Conservation (phyloP, 2,888 invertebrate species). For the Patella pellucida region DNA sequence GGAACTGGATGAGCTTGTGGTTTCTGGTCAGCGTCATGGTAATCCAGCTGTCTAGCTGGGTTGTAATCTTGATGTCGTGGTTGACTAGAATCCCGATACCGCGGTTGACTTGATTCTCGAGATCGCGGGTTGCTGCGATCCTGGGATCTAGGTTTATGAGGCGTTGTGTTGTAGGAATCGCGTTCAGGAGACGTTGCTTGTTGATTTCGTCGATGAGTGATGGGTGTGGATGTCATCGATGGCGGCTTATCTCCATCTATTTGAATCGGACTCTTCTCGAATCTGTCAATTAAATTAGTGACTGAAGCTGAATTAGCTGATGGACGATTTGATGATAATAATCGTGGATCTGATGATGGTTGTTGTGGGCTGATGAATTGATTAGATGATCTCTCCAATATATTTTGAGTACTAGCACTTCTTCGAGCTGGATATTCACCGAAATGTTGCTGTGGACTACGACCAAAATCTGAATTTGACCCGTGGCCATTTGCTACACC, state of each 20-base stretch:
- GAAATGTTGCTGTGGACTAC: conserved; percentile 2
- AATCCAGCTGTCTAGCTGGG: neutral
- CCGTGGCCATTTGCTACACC: neutral
- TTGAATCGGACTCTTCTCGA: conserved; percentile 44
- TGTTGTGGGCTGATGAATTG: neutral
- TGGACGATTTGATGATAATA: neutral
- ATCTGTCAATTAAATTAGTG: conserved; percentile 51
- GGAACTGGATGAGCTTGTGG: neutral
- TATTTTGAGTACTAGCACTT: conserved; percentile 34
- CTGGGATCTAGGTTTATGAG: neutral
- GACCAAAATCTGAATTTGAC: conserved; percentile 7
- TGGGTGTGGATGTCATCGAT: conserved; percentile 55
- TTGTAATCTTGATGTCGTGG: neutral
- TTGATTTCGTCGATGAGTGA: conserved; percentile 38
- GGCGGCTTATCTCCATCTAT: conserved; percentile 39
- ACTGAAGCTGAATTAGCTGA: conserved; percentile 42
- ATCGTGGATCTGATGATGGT: neutral
- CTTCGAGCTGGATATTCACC: conserved; percentile 18
- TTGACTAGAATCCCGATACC: conserved; percentile 1
- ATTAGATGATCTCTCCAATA: conserved; percentile 22
- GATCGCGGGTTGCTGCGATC: neutral
- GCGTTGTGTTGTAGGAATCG: conserved; percentile 14
- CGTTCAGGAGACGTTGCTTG: conserved; percentile 13
- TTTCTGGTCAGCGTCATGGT: neutral
- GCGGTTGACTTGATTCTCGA: neutral